Base-by-base conservation (phyloP, 2,113 vertebrate genomes). In the Tragelaphus imberbis region DNA sequence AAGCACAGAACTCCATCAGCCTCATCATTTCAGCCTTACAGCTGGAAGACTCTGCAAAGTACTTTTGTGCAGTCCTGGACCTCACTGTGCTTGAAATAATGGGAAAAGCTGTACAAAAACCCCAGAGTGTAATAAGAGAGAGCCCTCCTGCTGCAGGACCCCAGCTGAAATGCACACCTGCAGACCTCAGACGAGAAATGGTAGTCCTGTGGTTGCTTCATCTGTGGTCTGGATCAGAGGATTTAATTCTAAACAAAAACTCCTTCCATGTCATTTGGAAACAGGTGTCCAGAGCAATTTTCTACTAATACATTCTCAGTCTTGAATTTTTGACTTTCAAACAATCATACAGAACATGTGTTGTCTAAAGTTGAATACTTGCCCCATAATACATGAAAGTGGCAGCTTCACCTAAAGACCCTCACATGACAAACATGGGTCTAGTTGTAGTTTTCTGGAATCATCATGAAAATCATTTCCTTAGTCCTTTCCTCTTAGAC, bases 41-140 rank as follows among this genome's bases (percentile, higher is more conserved):
- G 30, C 30, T 7, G 3, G 63, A 65, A 65, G 63, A 65, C 15
- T 33, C 63, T 0, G 63, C 63, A 65, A 65, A 3, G 30, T 65
- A 65, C 63, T 33, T 65, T 16, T 65, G 63, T 65, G 63, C 15
- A 33, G 0, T 65, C 30, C 0, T 1, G 63, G 63, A 65, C 16
- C 30, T 65, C 63, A 65, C 63, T 16, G 63, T 65, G 63, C 63
- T 65, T 65, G 6, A 65, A 65, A 7, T 65, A 65, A 17, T 65
- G 7, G 30, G 68, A 36, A n/a, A 33, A 65, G 53, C 61, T 80
- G n/a, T 90, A 91, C 85, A 97, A 90, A 97, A 97, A 82, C 65
- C 47, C 59, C 47, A 88, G 71, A 33, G 33, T 47, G 25, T 30
- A 2, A 0, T 5, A 49, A 55, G 19, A 75, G 33, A 56, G 40